These are phyloP conservation scores for Lysiphlebus fabarum DNA, from an alignment of 1,140 invertebrate genomes.

Conservation along the genomic window DNA sequence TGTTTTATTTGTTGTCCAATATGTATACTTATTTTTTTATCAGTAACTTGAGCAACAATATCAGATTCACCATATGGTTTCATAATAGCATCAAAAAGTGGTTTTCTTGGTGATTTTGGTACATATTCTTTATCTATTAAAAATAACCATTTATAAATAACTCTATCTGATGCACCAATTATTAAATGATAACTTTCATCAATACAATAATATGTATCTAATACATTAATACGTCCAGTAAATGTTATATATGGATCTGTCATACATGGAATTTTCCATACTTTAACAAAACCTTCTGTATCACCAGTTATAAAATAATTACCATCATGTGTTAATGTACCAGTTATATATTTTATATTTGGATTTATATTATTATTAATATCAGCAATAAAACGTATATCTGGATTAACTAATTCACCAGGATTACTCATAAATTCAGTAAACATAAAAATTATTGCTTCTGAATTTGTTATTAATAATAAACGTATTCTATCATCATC, in stretches of 20 bases:
- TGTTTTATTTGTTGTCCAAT: constrained; percentile 20
- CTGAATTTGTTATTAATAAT: constrained; percentile 40
- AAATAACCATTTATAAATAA: constrained; percentile 45
- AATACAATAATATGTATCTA: constrained; percentile 48
- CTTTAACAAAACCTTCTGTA: constrained; percentile 41
- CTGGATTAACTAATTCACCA: not conserved
- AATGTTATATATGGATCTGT: constrained; percentile 37
- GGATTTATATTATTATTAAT: constrained; percentile 18
- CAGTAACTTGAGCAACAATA: constrained; percentile 37
- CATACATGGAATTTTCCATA: constrained; percentile 37
- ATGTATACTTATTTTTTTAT: constrained; percentile 36
- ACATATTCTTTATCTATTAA: constrained; percentile 30
- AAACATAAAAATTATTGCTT: not conserved
- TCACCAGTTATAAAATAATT: constrained; percentile 45
- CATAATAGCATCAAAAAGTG: constrained; percentile 43
- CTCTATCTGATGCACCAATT: constrained; percentile 39
- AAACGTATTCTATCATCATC: constrained; percentile 36
- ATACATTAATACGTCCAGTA: constrained; percentile 39
- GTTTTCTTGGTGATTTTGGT: constrained; percentile 34
- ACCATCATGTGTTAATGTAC: constrained; percentile 47
- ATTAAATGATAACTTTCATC: constrained; percentile 43
- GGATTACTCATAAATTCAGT: not conserved
- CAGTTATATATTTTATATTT: constrained; percentile 31
- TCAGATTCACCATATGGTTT: constrained; percentile 33
- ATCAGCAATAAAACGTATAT: constrained; percentile 21